Evolutionary conservation across 2,888 invertebrate species (phyloP).

Genomic region (Scrobipalpa atriplicella): DNA sequence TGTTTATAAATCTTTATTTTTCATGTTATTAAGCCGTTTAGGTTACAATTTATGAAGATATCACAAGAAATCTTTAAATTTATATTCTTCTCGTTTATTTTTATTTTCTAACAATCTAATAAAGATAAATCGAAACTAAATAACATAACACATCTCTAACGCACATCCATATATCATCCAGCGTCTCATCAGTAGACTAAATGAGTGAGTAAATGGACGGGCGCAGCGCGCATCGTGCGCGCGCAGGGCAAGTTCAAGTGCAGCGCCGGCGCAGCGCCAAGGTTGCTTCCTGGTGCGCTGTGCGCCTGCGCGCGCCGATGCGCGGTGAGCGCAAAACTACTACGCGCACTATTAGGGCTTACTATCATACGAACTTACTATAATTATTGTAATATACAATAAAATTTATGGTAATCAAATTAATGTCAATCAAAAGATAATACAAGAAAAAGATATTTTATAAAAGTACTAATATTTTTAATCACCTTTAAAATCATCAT

Average conservation of each 20-base stretch:
- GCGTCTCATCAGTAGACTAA: neutral
- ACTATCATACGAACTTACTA: neutral
- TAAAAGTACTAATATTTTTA: too few relatives aligned
- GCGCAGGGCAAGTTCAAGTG: slow-evolving; percentile 34
- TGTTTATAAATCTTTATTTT: too few relatives aligned
- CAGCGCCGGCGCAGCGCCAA: slow-evolving; percentile 32
- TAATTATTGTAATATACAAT: neutral
- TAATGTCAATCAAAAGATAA: too few relatives aligned
- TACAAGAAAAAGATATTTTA: too few relatives aligned
- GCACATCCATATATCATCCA: neutral
- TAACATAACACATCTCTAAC: neutral
- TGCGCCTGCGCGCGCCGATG: slow-evolving; percentile 34
- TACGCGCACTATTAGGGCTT: neutral
- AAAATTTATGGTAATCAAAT: too few relatives aligned
- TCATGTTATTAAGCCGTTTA: too few relatives aligned
- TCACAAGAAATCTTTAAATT: too few relatives aligned
- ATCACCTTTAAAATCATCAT: too few relatives aligned
- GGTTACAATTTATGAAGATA: too few relatives aligned
- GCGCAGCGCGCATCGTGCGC: slow-evolving; percentile 8
- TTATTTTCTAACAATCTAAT: neutral
- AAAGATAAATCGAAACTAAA: neutral
- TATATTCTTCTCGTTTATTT: too few relatives aligned
- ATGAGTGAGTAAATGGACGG: neutral
- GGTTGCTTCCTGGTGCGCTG: slow-evolving; percentile 34
- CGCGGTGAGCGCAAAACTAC: slow-evolving; percentile 11